Evolutionary conservation across 1,140 invertebrate species (phyloP), one percentile per base, ranked within the genome.

Genomic region (Spodoptera frugiperda): DNA sequence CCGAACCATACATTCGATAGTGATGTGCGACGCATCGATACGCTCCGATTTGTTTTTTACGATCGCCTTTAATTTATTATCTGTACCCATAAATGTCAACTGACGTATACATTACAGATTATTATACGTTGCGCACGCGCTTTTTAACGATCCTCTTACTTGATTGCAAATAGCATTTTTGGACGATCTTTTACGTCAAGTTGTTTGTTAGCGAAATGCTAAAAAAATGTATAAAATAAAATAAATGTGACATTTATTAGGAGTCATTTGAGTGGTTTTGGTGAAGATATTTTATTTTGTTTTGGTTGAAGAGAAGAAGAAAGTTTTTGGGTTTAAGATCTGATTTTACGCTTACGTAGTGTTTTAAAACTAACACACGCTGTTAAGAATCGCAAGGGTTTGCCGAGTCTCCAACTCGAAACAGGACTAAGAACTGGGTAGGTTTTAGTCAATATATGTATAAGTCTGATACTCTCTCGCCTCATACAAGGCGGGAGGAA

Each of bases 11-110:
- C 30, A 76, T 89, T 82, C 77, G 89, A 91, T 91, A 90, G 89
- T 90, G 89, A 89, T 84, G 88, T 77, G 87, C 84, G 88, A 91
- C 89, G 84, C 87, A 84, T 84, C 89, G 87, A 89, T 90, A 87
- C 82, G 71, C 82, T 81, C 87, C 89, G 89, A 92, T 91, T 86
- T 85, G 49, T 65, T 82, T 90, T 91, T 92, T 90, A 91, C 80
- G 85, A 83, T 88, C 85, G 84, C 74, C 78, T 88, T 88, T 91
- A 92, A 92, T 92, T 91, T 92, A 92, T 92, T 39, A 82, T 84
- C 82, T 87, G 76, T 81, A 79, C 77, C 88, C 89, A 85, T 92
- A 92, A 92, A 92, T 70, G 89, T 92, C 90, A 82, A 75, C 78
- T 82, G 80, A 77, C 84, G 85, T 82, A 88, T 89, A 79, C 79